Base-by-base conservation (phyloP, 2,888 invertebrate genomes). In the Thymelicus lineola region DNA sequence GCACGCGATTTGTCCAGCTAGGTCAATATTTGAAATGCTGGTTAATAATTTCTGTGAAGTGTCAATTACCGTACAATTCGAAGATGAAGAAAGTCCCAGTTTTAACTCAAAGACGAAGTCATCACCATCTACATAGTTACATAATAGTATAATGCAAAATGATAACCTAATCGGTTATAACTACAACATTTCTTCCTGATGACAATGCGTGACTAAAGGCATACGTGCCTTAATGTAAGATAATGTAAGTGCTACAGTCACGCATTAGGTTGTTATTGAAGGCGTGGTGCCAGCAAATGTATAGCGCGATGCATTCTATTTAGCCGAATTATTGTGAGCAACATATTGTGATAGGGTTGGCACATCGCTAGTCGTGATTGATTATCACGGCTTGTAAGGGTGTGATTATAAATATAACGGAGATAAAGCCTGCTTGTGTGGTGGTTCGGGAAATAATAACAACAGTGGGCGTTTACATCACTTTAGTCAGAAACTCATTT, bases 301-400 rank as follows among this genome's bases (percentile, higher is more conserved):
- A 74, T 71, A 71, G 66, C 74, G 71, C 73, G 71, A 70, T 70
- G 61, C 68, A 73, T 64, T 74, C 68, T 75, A 76, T 75, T 76
- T 71, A 79, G 78, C 76, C 74, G 73, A 42, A 67, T 67, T 67
- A 67, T 67, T 67, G 53, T 9, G 20, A 42, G 46, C 46, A 12
- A 46, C 2, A 15, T 48, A n/a, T n/a, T n/a, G 17, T 2, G 4
- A 10, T 58, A 66, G 59, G 66, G 66, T 15, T 66, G 59, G 12
- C 60, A 60, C 60, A 9, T 17, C 50, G 17, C 1, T 17, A 9
- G 2, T 42, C 4, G 42, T 1, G 17, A 50, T 50, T 50, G n/a
- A 50, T 17, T 17, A 17, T 0, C 7, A 17, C 12, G 42, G 0
- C 9, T 12, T 42, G 9, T 12, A 12, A 42, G 9, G 42, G 12